Evolutionary conservation across 2,888 invertebrate species (phyloP), one percentile per base, ranked within the genome.

Genomic region (Andrena praecox): DNA sequence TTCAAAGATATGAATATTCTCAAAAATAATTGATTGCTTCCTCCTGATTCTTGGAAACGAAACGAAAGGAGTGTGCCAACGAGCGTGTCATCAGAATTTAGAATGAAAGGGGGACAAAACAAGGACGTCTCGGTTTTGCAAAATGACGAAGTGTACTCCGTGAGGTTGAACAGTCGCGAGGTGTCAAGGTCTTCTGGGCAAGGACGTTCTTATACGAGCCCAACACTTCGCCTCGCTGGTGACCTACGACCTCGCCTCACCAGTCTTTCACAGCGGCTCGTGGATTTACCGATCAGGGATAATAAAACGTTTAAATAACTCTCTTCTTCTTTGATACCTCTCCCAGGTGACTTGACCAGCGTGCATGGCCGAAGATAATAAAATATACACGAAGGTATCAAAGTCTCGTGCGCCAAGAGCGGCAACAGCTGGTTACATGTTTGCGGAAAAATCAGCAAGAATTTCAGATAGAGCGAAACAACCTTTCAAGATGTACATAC

Each of bases 161-260:
- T 76, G 73, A 80, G 87, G 85, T 88, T 59, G 80, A 78, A 56
- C 77, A 71, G 75, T 78, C 83, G 73, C 27, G 68, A 48, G 84
- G 78, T 89, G 87, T 88, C 87, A 88, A 88, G 88, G 89, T 85
- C 74, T 64, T 62, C n/a, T 33, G 85, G 74, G 80, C 87, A 89
- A 87, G 85, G 89, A 79, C 85, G 79, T 35, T 27, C 66, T 66
- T 68, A 71, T 80, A 67, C 77, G 71, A 69, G 64, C 67, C 62
- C 42, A 54, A 75, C 75, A 74, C 66, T 82, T 82, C 80, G 75
- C 80, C 81, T 74, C 31, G 60, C 71, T 54, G 70, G 27, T 79
- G 88, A 87, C 87, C 87, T 75, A 70, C 64, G 86, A 81, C 80
- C 83, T 74, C 67, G 75, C 48, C 73, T 70, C 42, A 31, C 66